Evolutionary conservation across 1,140 invertebrate genomes (phyloP).

Genomic region (Steinernema feltiae): DNA sequence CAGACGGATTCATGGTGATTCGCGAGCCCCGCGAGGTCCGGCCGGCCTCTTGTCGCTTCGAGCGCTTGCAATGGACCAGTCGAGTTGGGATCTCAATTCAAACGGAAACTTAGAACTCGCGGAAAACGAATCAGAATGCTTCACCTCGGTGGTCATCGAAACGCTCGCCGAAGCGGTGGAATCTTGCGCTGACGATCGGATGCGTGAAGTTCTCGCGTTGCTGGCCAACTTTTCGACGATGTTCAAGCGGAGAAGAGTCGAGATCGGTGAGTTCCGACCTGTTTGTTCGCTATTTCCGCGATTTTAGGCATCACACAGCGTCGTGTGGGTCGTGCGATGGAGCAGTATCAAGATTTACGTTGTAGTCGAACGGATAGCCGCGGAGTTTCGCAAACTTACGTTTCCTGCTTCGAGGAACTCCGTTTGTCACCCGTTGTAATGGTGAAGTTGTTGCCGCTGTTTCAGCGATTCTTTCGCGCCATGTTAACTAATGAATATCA

Average conservation of each 20-base stretch:
- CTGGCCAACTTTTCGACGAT: background rate
- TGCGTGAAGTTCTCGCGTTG: background rate
- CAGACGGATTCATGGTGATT: too few species aligned
- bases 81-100: background rate
- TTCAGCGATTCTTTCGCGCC: background rate
- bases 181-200: background rate
- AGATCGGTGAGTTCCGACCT: constrained; percentile 6
- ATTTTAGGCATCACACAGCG: background rate
- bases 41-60: too few species aligned
- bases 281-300: background rate
- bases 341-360: background rate
- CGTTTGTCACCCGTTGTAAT: background rate
- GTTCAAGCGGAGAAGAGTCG: background rate
- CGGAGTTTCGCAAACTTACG: background rate
- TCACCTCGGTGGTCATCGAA: too few species aligned
- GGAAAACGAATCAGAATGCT: background rate
- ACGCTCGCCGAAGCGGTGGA: too few species aligned
- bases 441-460: background rate
- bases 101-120: background rate
- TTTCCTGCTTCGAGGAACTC: background rate
- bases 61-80: background rate
- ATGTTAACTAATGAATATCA: background rate
- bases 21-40: too few species aligned
- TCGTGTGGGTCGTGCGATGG: background rate
- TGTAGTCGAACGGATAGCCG: background rate